phyloP scores from a whole-genome alignment of 2,888 invertebrate species.

The Melanchra persicariae region DNA sequence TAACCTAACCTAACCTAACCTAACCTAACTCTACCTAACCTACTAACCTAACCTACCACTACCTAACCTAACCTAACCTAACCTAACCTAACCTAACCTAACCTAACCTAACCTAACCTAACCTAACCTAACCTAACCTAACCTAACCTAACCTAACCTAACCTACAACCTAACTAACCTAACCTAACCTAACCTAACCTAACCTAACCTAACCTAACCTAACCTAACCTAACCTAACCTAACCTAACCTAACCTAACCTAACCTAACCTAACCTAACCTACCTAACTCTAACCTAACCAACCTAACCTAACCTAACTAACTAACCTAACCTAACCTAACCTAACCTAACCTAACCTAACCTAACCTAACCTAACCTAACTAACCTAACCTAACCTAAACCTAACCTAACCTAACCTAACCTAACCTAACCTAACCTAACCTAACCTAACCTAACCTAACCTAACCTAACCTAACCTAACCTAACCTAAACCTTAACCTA shows the following conservation, averaged over 20 bases:
- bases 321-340: too few species aligned
- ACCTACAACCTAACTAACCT: conserved; percentile 11
- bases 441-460: too few species aligned
- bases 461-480: too few species aligned
- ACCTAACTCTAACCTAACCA: conserved; percentile 4
- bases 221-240: conserved; percentile 15
- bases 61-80: conserved; percentile 7
- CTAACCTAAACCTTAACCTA: too few species aligned
- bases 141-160: too few species aligned
- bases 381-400: too few species aligned
- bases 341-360: too few species aligned
- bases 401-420: not conserved
- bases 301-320: not conserved
- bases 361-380: too few species aligned
- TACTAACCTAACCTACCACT: not conserved
- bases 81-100: conserved; percentile 1
- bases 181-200: conserved; percentile 18
- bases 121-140: not conserved
- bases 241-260: conserved; percentile 1
- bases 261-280: conserved; percentile 9
- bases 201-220: conserved; percentile 14
- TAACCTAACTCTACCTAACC: conserved; percentile 30
- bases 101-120: conserved; percentile 6
- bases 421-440: not conserved
- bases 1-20: conserved; percentile 41